A percentile compares a stretch with the other conserved stretches of the same genome.
Conservation (phyloP, 2,888 invertebrate species). For the Mesorhabditis spiculigera region DNA sequence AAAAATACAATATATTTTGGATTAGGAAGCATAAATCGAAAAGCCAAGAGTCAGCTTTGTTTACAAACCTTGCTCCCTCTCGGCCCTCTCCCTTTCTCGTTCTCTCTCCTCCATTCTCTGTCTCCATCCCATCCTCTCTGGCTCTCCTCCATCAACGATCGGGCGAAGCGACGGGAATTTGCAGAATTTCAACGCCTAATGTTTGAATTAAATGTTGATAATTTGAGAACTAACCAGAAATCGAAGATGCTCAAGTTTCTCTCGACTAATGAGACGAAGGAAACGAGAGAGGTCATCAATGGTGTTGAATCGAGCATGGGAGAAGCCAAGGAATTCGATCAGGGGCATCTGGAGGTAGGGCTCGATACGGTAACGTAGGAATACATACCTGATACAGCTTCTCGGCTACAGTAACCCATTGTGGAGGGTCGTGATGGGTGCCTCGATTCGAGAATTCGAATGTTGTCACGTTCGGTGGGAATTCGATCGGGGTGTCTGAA, state of each 20-base stretch:
- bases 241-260: background rate
- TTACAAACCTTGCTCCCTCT: background rate
- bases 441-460: background rate
- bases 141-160: background rate
- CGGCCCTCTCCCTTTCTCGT: background rate
- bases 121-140: background rate
- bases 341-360: background rate
- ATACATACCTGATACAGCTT: background rate
- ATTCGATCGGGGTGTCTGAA: background rate
- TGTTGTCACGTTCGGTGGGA: background rate
- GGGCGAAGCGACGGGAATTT: background rate
- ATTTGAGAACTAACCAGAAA: background rate
- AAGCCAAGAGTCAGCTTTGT: too few species aligned
- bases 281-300: background rate
- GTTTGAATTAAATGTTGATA: background rate
- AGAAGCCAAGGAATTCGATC: background rate
- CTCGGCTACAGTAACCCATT: background rate
- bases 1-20: too few species aligned
- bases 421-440: background rate
- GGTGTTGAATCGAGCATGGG: background rate
- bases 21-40: too few species aligned
- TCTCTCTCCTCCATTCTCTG: background rate
- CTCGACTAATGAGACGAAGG: background rate
- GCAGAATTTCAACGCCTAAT: conserved; percentile 4
- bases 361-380: background rate